Evolutionary conservation across 64 coral and sea anemone species (phyloP).

Genomic region (Anthopleura sola): DNA sequence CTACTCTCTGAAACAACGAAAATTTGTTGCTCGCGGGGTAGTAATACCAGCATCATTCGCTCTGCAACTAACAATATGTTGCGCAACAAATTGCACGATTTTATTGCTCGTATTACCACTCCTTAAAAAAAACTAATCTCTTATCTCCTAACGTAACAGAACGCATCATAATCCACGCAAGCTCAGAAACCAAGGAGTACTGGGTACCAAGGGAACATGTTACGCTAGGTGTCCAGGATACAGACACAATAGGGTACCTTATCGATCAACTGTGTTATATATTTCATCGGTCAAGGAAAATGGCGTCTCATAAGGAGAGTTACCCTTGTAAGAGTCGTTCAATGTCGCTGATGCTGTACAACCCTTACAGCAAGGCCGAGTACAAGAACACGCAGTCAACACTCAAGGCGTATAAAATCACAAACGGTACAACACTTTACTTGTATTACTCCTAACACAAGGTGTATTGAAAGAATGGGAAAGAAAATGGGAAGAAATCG

Average conservation of each 20-base stretch:
- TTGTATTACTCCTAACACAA: slow-evolving; percentile 65
- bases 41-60: too few species aligned
- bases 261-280: slow-evolving; percentile 84
- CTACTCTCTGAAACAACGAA: too few species aligned
- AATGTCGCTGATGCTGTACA: slow-evolving; percentile 74
- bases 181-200: slow-evolving; percentile 91
- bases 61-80: too few species aligned
- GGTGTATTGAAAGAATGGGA: not conserved
- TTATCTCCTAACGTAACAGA: not conserved
- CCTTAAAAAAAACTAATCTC: not conserved
- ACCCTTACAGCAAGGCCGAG: slow-evolving; percentile 68
- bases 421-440: slow-evolving; percentile 70
- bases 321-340: slow-evolving; percentile 84
- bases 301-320: slow-evolving; percentile 86
- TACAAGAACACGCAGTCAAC: slow-evolving; percentile 56
- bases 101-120: too few species aligned
- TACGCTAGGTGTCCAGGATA: slow-evolving; percentile 70
- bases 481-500: not conserved
- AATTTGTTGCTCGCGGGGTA: too few species aligned
- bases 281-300: slow-evolving; percentile 76
- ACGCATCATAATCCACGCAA: slow-evolving; percentile 64
- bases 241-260: slow-evolving; percentile 67
- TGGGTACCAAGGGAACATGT: slow-evolving; percentile 93
- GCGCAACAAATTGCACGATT: too few species aligned
- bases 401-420: slow-evolving; percentile 61